phyloP scores from a whole-genome alignment of 2,888 invertebrate genomes.

The Zele albiditarsus region DNA sequence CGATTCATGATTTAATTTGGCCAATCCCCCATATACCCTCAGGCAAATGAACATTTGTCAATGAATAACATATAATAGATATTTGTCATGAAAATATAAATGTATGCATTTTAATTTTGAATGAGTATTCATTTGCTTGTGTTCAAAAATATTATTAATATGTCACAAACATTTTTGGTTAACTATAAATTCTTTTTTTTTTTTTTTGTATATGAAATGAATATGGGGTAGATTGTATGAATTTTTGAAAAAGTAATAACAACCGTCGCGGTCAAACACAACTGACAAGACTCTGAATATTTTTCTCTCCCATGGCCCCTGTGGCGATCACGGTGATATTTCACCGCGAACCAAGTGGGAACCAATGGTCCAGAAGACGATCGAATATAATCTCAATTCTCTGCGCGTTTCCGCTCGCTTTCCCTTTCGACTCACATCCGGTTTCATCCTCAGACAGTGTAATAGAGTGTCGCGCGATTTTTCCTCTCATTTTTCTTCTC shows the following conservation, averaged over 20 bases:
- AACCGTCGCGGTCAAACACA: slow-evolving; percentile 28
- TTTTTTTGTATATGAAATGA: too few relatives aligned
- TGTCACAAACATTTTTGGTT: neutral
- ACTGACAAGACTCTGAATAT: neutral
- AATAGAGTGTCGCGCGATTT: neutral
- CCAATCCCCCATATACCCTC: too few relatives aligned
- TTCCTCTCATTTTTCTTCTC: neutral
- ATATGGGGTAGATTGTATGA: too few relatives aligned
- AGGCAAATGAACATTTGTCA: too few relatives aligned
- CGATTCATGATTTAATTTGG: too few relatives aligned
- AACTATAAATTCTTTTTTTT: neutral
- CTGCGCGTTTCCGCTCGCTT: slow-evolving; percentile 11
- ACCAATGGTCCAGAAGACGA: slow-evolving; percentile 65
- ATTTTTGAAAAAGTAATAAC: slow-evolving; percentile 13
- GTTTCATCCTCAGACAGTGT: neutral
- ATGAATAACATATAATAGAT: too few relatives aligned
- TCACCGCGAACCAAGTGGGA: slow-evolving; percentile 59
- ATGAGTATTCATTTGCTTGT: too few relatives aligned
- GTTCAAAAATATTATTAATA: too few relatives aligned
- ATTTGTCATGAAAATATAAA: too few relatives aligned
- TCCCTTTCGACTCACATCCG: slow-evolving; percentile 23
- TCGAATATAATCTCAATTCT: slow-evolving; percentile 27
- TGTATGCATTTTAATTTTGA: too few relatives aligned
- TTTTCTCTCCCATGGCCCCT: slow-evolving; percentile 36
- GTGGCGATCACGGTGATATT: slow-evolving; percentile 56